Evolutionary conservation across 2,797 vertebrate genomes (phyloP).

Genomic region (Alosa sapidissima): DNA sequence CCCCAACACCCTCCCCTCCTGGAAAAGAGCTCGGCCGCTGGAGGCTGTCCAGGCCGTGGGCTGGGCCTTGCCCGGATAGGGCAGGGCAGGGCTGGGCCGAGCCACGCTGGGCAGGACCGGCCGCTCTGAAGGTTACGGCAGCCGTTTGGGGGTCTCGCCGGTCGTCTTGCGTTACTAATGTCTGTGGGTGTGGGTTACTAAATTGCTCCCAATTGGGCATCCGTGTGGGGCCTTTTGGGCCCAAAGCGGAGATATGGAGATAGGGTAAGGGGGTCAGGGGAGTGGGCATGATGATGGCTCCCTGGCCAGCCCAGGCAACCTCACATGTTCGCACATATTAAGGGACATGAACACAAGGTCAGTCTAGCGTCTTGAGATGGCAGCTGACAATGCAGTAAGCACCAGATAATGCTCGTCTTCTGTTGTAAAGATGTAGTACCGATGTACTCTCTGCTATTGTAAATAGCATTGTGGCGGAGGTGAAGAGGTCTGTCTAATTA

Average conservation of each 20-base stretch:
- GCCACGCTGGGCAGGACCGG: slow-evolving; percentile 26
- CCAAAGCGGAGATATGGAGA: slow-evolving; percentile 33
- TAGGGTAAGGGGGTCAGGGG: neutral
- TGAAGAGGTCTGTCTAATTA: neutral
- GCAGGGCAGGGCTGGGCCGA: neutral
- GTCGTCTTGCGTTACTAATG: slow-evolving; percentile 61
- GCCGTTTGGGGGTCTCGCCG: slow-evolving; percentile 30
- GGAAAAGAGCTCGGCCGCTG: neutral
- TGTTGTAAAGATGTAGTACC: neutral
- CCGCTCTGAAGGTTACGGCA: slow-evolving; percentile 57
- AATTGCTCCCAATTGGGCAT: slow-evolving; percentile 62
- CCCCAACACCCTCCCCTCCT: neutral
- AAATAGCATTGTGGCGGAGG: neutral
- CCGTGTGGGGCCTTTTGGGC: slow-evolving; percentile 46
- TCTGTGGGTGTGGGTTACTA: slow-evolving; percentile 56
- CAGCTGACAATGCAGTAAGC: slow-evolving; percentile 38
- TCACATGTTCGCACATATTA: slow-evolving; percentile 50
- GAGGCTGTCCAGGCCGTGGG: slow-evolving; percentile 2
- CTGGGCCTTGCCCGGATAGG: neutral
- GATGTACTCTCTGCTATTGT: slow-evolving; percentile 5
- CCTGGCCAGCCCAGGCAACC: slow-evolving; percentile 33
- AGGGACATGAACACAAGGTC: slow-evolving; percentile 49
- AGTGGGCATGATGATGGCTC: slow-evolving; percentile 51
- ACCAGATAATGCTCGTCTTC: slow-evolving; percentile 32
- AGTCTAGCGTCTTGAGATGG: slow-evolving; percentile 29